Conservation (phyloP, 2,797 vertebrate genomes). For the Acrossocheilus wenchowensis region DNA sequence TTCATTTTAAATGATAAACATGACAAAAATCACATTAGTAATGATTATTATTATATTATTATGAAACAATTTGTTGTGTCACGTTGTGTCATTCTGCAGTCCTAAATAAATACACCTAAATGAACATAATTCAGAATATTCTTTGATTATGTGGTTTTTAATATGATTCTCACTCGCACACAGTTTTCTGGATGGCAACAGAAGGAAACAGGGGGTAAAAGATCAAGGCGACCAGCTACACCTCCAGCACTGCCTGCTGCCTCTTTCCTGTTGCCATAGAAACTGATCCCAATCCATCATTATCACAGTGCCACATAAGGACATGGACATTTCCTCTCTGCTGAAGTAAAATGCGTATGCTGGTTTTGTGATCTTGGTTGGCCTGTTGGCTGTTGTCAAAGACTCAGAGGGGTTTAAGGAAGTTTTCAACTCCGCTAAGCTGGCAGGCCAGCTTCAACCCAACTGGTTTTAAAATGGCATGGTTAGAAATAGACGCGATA, state of each 20-base stretch:
- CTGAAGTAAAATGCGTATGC: background rate
- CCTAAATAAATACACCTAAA: background rate
- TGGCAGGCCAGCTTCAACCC: background rate
- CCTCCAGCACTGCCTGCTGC: conserved; percentile 41
- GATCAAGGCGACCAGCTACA: conserved; percentile 42
- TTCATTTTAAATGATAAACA: background rate
- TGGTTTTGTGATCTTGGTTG: conserved; percentile 2
- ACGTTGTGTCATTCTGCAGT: background rate
- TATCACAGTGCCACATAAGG: conserved; percentile 46
- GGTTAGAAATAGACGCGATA: background rate
- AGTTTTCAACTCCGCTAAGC: background rate
- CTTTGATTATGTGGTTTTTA: background rate
- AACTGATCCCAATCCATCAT: conserved; percentile 58
- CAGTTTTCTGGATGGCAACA: conserved; percentile 17
- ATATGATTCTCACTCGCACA: background rate
- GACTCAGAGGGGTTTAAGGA: background rate
- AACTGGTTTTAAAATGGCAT: background rate
- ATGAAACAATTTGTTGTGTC: background rate
- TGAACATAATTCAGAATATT: background rate
- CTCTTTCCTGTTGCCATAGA: conserved; percentile 61
- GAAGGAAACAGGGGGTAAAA: conserved; percentile 35
- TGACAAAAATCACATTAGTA: background rate
- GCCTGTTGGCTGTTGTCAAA: background rate
- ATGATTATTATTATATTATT: background rate
- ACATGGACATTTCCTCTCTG: conserved; percentile 32